Base-by-base conservation (phyloP, 2,888 invertebrate species). In the Hetaerina titia region DNA sequence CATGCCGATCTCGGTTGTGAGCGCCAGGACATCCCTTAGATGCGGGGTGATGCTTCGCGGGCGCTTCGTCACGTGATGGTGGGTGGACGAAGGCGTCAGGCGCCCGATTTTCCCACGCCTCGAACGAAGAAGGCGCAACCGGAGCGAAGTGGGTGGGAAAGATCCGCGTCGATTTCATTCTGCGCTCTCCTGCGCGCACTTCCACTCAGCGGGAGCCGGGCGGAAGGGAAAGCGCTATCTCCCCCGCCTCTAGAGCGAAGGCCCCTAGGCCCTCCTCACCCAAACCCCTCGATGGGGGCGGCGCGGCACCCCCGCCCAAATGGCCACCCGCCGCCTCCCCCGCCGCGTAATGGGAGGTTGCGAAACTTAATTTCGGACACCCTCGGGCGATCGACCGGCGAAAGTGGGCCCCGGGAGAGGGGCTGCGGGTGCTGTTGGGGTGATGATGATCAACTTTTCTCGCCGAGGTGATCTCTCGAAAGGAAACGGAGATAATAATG, bases 361-460 rank as follows among this genome's bases (percentile, higher is more conserved):
- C 81, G 81, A 81, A 81, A 81, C 31, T 81, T 31, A 31, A 81
- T 31, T 81, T 81, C 81, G 81, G 25, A 81, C 81, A 13, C 81
- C 81, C 31, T 81, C 81, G 81, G 81, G 81, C 81, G 11, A 15
- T 81, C 25, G 25, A 13, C 8, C 81, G 81, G 81, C 81, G 81
- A 81, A 81, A 81, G 81, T 81, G 81, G 69, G 11, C n/a, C 8
- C 11, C 15, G 11, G 63, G 63, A 63, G 63, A 11, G 63, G 15
- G 63, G 63, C 15, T 17, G 17, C 15, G 11, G 63, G 63, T 17
- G 63, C 31, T 31, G 81, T 69, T 69, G 81, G 13, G 31, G 81
- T 22, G 31, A 31, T 81, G 81, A 81, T 81, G 81, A 81, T 81
- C 81, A 81, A 81, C 81, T 81, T 81, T 31, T 81, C 81, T 81